Evolutionary conservation across 2,797 vertebrate genomes (phyloP), one percentile per base, ranked within the genome.

Genomic region (Tinamus major): DNA sequence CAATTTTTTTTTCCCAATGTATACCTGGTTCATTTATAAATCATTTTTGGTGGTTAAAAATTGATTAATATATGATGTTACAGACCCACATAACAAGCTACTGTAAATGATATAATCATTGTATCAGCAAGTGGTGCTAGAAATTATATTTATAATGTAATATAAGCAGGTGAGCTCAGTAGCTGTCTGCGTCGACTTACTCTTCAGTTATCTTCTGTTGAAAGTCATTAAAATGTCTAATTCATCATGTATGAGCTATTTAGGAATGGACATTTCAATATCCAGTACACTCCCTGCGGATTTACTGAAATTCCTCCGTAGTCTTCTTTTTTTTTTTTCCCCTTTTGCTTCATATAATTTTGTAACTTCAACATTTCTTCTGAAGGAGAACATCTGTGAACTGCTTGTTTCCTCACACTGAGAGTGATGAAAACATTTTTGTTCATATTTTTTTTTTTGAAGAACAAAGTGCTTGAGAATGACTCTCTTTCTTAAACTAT

Each of bases 101-200:
- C 83, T 85, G 35, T 42, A 51, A 85, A 78, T 37, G 18, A 9
- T 41, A 31, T 78, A 6, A 65, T 67, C 85, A 80, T 82, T 90
- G 48, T 82, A 49, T 55, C 58, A 83, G 55, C 39, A 92, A 77
- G 41, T 26, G 26, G 24, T 46, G 20, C 20, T 83, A 62, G 58
- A 84, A 92, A 89, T 92, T 62, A 56, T n/a, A 58, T 87, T 82
- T 82, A 64, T 71, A 92, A 94, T 56, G 31, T n/a, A 31, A 20
- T n/a, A 26, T 35, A 78, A 39, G n/a, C 5, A 68, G 17, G n/a
- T 89, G 49, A 23, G 42, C 39, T 26, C 42, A n/a, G 24, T 69
- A 44, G 7, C 16, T 82, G 79, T 93, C 41, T 85, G 72, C 80
- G 70, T 81, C 58, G 89, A 69, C 58, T 44, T 62, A n/a, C 33